These are phyloP conservation scores for Syndactyla subalaris DNA, from an alignment of 2,797 vertebrate genomes.

Conservation along the genomic window DNA sequence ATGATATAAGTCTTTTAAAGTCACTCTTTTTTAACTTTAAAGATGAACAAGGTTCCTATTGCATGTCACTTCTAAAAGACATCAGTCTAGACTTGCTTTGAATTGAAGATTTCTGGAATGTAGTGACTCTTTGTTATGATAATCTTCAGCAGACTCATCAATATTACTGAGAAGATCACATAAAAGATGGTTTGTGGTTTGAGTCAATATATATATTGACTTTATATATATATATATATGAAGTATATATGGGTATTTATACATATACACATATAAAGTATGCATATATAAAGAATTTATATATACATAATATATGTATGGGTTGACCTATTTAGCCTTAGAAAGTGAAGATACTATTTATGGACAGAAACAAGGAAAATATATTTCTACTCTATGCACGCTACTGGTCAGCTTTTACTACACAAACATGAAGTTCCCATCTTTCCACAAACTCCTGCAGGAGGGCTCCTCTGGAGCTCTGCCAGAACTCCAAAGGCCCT, in stretches of 20 bases:
- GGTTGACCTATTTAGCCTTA: background rate
- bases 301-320: background rate
- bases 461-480: background rate
- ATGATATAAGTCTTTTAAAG: background rate
- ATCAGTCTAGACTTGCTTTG: background rate
- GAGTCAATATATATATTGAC: background rate
- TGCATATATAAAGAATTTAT: background rate
- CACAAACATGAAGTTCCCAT: background rate
- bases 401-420: background rate
- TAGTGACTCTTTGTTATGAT: background rate
- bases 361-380: background rate
- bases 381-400: background rate
- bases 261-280: background rate
- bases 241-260: background rate
- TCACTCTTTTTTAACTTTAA: background rate
- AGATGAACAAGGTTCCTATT: background rate
- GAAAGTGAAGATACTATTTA: background rate
- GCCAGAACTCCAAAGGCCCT: background rate
- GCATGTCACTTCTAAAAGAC: background rate
- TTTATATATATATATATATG: background rate
- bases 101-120: background rate
- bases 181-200: background rate
- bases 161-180: background rate
- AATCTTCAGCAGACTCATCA: background rate
- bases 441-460: background rate